phyloP scores from a whole-genome alignment of 1,140 invertebrate species.

The Drosophila malerkotliana region DNA sequence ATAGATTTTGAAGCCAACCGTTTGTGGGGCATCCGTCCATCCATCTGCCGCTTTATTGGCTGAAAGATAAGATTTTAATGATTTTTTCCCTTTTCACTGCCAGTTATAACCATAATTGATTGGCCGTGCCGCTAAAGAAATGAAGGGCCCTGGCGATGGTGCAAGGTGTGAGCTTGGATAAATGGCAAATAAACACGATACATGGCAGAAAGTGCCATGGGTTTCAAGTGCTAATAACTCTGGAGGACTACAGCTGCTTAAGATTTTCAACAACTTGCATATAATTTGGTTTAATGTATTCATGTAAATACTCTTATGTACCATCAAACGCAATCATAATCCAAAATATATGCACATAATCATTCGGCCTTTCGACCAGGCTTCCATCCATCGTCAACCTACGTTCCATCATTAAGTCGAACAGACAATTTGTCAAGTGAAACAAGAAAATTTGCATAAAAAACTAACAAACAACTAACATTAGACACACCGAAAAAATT shows the following conservation, averaged over 20 bases:
- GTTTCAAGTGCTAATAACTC: neutral
- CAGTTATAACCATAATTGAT: conserved; percentile 56
- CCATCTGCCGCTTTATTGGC: conserved; percentile 62
- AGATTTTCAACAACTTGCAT: neutral
- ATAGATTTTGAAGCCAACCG: conserved; percentile 34
- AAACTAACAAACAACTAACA: conserved; percentile 76
- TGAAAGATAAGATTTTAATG: conserved; percentile 65
- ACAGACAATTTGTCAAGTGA: conserved; percentile 78
- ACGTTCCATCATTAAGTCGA: conserved; percentile 73
- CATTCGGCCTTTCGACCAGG: conserved; percentile 1
- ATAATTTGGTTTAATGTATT: neutral
- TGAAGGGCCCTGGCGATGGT: conserved; percentile 10
- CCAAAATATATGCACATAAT: conserved; percentile 11
- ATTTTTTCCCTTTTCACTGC: conserved; percentile 43
- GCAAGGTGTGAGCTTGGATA: conserved; percentile 37
- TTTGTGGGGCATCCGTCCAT: conserved; percentile 15
- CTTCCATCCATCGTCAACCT: conserved; percentile 30
- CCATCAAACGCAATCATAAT: neutral
- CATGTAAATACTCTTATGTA: neutral
- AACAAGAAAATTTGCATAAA: conserved; percentile 77
- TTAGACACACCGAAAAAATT: conserved; percentile 71
- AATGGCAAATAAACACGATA: conserved; percentile 29
- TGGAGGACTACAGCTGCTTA: neutral
- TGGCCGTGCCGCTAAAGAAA: conserved; percentile 22
- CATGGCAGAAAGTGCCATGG: conserved; percentile 13